A percentile compares a stretch with the other conserved stretches of the same genome.
Conservation (phyloP, 2,113 vertebrate genomes). For the Cettia cetti region DNA sequence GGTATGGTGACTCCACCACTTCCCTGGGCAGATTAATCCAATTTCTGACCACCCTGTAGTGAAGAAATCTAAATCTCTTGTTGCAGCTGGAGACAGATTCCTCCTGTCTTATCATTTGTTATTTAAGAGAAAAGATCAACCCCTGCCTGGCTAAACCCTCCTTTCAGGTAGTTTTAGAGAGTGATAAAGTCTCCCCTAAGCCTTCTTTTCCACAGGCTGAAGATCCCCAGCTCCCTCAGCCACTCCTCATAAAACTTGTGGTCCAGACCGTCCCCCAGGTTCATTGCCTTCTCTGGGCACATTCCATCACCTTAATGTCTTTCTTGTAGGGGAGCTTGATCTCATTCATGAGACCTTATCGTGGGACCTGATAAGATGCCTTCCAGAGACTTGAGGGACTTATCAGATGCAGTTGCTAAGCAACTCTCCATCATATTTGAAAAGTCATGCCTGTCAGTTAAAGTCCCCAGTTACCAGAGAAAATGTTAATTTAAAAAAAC, state of each 20-base stretch:
- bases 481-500: background rate
- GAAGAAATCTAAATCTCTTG: background rate
- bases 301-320: background rate
- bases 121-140: background rate
- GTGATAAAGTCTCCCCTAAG: background rate
- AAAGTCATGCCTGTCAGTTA: background rate
- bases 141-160: rapidly evolving
- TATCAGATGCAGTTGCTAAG: background rate
- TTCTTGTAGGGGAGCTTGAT: background rate
- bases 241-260: background rate
- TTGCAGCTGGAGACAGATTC: background rate
- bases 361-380: background rate
- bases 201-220: background rate
- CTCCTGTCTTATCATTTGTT: background rate
- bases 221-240: background rate
- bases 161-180: background rate
- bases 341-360: background rate
- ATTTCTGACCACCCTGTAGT: background rate
- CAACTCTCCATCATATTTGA: background rate
- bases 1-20: background rate
- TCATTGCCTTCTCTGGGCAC: background rate
- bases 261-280: background rate
- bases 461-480: background rate
- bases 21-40: background rate
- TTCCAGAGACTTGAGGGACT: background rate